Percentiles rank a stretch among this genome's conserved stretches.
Conservation (phyloP, 2,797 vertebrate genomes). For the Liparis tanakae region DNA sequence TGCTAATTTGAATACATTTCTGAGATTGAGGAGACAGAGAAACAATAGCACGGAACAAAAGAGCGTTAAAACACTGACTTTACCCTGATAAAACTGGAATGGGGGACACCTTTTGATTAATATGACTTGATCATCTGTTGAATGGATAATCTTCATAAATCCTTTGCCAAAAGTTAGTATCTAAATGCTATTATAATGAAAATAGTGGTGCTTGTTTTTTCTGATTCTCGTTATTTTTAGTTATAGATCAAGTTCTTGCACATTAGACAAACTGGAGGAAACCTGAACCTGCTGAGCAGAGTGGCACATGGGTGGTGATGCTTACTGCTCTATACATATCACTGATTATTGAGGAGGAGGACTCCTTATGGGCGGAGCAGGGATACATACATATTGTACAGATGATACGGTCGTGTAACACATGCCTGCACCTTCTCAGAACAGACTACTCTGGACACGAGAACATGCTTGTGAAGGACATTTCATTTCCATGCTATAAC, state of each 20-base stretch:
- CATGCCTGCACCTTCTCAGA: not conserved
- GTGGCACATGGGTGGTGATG: not conserved
- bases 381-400: not conserved
- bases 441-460: not conserved
- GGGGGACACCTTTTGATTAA: not conserved
- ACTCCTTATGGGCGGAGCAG: conserved; percentile 18
- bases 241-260: not conserved
- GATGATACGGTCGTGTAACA: not conserved
- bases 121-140: not conserved
- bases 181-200: not conserved
- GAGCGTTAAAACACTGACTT: too few species aligned
- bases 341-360: not conserved
- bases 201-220: not conserved
- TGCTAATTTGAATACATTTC: too few species aligned
- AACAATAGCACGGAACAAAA: too few species aligned
- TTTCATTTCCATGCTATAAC: not conserved
- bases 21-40: too few species aligned
- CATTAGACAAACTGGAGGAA: not conserved
- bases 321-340: not conserved
- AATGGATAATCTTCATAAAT: not conserved
- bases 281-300: conserved; percentile 12
- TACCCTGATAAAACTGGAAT: too few species aligned
- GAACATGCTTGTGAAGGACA: not conserved
- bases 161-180: not conserved
- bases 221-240: not conserved